Evolutionary conservation across 2,888 invertebrate species (phyloP), one percentile per base, ranked within the genome.

Genomic region (Pinctada fucata): DNA sequence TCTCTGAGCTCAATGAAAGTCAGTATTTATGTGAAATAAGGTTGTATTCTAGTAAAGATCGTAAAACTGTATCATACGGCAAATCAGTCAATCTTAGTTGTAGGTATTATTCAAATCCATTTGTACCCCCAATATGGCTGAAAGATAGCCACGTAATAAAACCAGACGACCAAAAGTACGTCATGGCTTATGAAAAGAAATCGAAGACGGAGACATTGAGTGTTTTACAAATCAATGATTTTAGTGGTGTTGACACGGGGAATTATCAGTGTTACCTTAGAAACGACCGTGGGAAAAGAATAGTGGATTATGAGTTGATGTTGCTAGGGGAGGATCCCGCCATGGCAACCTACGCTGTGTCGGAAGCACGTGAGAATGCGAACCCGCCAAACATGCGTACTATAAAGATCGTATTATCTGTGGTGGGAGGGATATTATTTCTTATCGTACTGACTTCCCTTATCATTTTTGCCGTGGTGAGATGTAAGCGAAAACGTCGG

Each of bases 41-140:
- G 45, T 87, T 89, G 87, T 87, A 87, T 72, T 86, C 89, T 1
- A 88, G 87, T 70, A 86, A 87, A 3, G 82, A 85, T 10, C 83
- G 83, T 8, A 78, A 83, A 10, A 82, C 80, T n/a, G 79, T 88
- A 2, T 47, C 77, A 48, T 65, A 71, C 52, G 87, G 86, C 1
- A 82, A 80, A 6, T 80, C 87, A 51, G 85, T 85, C 8, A 81
- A 84, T 48, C 77, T 90, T 48, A 81, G 82, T 48, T 89, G 89
- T 81, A 86, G 86, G 75, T 89, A 87, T 77, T 85, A 86, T 72
- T 85, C 90, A 2, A 84, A 89, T 52, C 89, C 90, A 3, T 81
- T 80, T 51, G 85, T 85, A 5, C 82, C 82, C n/a, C 86, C 88
- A 3, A 84, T 83, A 58, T 89, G 90, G 89, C 80, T 83, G 5